Conservation (phyloP, 2,888 invertebrate genomes). For the Helicoverpa assulta region DNA sequence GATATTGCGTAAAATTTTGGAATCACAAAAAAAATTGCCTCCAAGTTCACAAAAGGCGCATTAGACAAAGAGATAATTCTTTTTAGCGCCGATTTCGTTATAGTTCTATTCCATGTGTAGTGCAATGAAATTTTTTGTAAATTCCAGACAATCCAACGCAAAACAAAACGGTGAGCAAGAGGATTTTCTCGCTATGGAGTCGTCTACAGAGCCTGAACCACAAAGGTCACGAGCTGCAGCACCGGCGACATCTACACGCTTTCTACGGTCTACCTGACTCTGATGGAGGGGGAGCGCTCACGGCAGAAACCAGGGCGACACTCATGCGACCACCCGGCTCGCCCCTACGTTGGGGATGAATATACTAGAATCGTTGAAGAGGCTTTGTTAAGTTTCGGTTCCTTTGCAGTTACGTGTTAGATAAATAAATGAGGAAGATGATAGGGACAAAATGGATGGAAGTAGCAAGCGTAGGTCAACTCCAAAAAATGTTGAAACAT, state of each 20-base stretch:
- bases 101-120: background rate
- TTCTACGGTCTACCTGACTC: constrained; percentile 82
- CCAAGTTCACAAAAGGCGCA: background rate
- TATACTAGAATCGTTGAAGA: constrained; percentile 40
- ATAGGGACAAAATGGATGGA: constrained; percentile 24
- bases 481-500: constrained; percentile 12
- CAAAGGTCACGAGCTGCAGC: constrained; percentile 84
- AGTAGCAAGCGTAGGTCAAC: constrained; percentile 32
- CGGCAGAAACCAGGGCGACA: constrained; percentile 83
- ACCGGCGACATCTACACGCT: constrained; percentile 83
- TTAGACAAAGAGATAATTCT: too few species aligned
- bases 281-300: constrained; percentile 75
- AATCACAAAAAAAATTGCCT: background rate
- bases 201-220: constrained; percentile 84
- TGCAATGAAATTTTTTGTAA: background rate
- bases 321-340: constrained; percentile 86
- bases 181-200: constrained; percentile 86
- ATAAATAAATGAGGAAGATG: constrained; percentile 43
- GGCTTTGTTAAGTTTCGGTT: constrained; percentile 49
- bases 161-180: constrained; percentile 78
- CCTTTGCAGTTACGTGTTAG: constrained; percentile 58
- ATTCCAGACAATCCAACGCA: constrained; percentile 72
- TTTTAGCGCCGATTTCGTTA: too few species aligned
- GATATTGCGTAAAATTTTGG: too few species aligned
- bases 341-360: constrained; percentile 86